Evolutionary conservation across 2,888 invertebrate species (phyloP).

Genomic region (Dicycla oo): DNA sequence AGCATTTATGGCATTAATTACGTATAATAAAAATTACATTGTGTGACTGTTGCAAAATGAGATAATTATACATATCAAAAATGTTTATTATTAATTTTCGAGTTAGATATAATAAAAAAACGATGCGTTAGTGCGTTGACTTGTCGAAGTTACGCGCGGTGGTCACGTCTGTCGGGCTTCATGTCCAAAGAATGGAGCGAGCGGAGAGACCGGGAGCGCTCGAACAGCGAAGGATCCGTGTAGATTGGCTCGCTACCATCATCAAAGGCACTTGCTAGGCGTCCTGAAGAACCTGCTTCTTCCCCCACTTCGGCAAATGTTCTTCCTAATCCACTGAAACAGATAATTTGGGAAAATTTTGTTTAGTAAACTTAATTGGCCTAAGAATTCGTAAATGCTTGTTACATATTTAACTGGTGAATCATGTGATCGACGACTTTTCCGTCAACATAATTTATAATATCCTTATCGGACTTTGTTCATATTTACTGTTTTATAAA

Average conservation of each 20-base stretch:
- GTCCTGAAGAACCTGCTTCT: constrained; percentile 87
- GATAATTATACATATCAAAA: constrained; percentile 22
- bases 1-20: constrained; percentile 76
- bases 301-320: constrained; percentile 85
- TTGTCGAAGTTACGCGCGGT: constrained; percentile 76
- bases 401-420: background rate
- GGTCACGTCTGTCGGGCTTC: constrained; percentile 86
- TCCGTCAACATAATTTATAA: constrained; percentile 28
- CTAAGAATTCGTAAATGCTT: background rate
- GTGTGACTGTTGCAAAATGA: constrained; percentile 30
- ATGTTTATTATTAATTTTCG: constrained; percentile 40
- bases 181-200: constrained; percentile 92
- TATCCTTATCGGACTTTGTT: constrained; percentile 4
- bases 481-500: constrained; percentile 25
- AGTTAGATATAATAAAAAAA: constrained; percentile 57
- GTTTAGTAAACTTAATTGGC: background rate
- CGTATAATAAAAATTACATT: constrained; percentile 30
- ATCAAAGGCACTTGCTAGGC: constrained; percentile 91
- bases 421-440: constrained; percentile 19
- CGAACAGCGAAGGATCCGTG: constrained; percentile 97
- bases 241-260: constrained; percentile 98
- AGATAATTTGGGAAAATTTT: constrained; percentile 11
- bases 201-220: constrained; percentile 94
- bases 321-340: constrained; percentile 84
- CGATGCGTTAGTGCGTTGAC: constrained; percentile 41